Evolutionary conservation across 1,140 invertebrate species (phyloP), one percentile per base, ranked within the genome.

Genomic region (Pogonomyrmex barbatus): DNA sequence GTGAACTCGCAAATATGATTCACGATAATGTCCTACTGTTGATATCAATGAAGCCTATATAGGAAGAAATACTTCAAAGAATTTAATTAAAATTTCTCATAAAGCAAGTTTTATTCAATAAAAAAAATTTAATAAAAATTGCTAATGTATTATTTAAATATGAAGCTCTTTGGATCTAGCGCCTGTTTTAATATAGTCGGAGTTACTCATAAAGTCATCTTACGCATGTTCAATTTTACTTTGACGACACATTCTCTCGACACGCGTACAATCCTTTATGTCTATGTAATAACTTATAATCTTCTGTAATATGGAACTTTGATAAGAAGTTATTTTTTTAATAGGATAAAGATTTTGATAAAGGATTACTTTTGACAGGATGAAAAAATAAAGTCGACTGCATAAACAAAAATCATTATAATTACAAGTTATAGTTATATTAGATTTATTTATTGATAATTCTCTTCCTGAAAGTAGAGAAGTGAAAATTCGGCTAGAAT

Each of bases 31-130:
- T 47, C 33, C 70, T 17, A n/a, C 17, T 30, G 62, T 4, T 75
- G 30, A 42, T 9, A 89, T 89, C 88, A 87, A 89, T 89, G 88
- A 87, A 78, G 67, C 39, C 4, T 30, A 84, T 65, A 60, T 62
- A 5, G 30, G n/a, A 39, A 42, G 42, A 75, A 2, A 9, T n/a
- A 71, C 10, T 12, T 54, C 33, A 50, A 76, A 84, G 14, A 33
- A 33, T 86, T 86, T 70, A 86, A 89, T 88, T 58, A 85, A 42
- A 24, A 47, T 87, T 76, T 45, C 36, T 54, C 47, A 33, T 73
- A 62, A 77, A 60, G 30, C n/a, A 45, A n/a, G 12, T 60, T 52
- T 42, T 70, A 14, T 71, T 33, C 33, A 50, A 84, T 52, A 8
- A 77, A 50, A 50, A 30, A 33, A 84, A 71, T 73, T 73, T n/a